Percentiles rank a stretch among this genome's conserved stretches.
phyloP scores from a whole-genome alignment of 2,797 vertebrate species.

The Presbytis comata region DNA sequence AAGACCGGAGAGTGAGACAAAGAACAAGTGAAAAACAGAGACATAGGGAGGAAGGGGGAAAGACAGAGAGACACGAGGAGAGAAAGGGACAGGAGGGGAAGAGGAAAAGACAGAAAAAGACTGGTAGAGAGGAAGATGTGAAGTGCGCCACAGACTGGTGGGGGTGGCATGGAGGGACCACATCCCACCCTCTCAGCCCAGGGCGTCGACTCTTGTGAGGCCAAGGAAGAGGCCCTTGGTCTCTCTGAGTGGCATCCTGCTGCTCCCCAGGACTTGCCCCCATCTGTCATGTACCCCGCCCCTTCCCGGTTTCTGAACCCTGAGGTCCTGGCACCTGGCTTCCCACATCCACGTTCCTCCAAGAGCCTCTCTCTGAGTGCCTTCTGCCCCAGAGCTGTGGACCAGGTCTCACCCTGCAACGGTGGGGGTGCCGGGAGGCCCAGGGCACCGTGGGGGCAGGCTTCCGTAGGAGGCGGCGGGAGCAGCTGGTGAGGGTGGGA shows the following conservation, averaged over 20 bases:
- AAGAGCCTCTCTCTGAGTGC: background rate
- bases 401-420: background rate
- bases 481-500: slow-evolving; percentile 74
- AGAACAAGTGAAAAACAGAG: background rate
- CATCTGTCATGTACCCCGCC: accelerated
- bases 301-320: background rate
- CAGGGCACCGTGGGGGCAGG: background rate
- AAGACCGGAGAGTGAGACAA: background rate
- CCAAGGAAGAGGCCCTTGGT: background rate
- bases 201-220: background rate
- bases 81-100: background rate
- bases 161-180: background rate
- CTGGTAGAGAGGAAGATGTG: background rate
- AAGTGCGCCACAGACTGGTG: background rate
- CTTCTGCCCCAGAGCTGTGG: background rate
- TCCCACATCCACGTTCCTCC: background rate
- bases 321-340: background rate
- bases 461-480: slow-evolving; percentile 70
- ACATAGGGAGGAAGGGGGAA: background rate
- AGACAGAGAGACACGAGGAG: background rate
- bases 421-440: background rate
- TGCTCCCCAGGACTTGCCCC: background rate
- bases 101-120: background rate
- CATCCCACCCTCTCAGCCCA: background rate
- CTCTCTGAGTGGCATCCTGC: background rate